Evolutionary conservation across 2,113 vertebrate species (phyloP), one percentile per base, ranked within the genome.

Genomic region (Orycteropus afer): DNA sequence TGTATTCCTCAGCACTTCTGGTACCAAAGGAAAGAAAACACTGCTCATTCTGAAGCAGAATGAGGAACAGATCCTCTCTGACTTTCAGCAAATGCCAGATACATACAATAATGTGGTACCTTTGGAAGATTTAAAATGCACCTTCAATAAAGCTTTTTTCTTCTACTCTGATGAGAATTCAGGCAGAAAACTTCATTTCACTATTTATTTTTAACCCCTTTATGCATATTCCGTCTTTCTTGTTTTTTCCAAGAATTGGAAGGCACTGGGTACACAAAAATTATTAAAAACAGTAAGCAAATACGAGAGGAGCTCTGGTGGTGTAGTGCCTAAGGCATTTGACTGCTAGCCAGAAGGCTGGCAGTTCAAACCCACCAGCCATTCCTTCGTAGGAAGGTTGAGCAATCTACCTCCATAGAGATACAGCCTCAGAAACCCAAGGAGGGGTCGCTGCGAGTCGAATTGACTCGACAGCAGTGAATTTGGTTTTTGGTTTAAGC

Each of bases 61-160:
- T 0, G 34, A 71, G 65, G 42, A 2, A 1, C 37, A 29, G 73
- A 17, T 22, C 22, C 27, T 9, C 51, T 27, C 57, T 37, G 20
- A 55, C 34, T 23, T 14, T 10, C 77, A 61, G 47, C 69, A 63
- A 32, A 49, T 7, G 8, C 76, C 55, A 32, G 51, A 1, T 0
- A 18, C 55, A 14, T 0, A 32, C 37, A 22, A 1, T 1, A 8
- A 18, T 0, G 15, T 15, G 78, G 12, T 15, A 3, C 8, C 27
- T 8, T 27, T 18, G n/a, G 29, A 25, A 78, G 73, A 27, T 22
- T 29, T 0, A 17, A 61, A 0, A 25, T 42, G 17, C 1, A 23
- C 37, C 45, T 65, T 34, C 69, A 1, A 2, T 1, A 40, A 23
- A 2, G 20, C 14, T 71, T 37, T 45, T 79, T 8, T 45, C 76